Base-by-base conservation (phyloP, 2,113 vertebrate genomes). In the Pseudorectes ferrugineus region DNA sequence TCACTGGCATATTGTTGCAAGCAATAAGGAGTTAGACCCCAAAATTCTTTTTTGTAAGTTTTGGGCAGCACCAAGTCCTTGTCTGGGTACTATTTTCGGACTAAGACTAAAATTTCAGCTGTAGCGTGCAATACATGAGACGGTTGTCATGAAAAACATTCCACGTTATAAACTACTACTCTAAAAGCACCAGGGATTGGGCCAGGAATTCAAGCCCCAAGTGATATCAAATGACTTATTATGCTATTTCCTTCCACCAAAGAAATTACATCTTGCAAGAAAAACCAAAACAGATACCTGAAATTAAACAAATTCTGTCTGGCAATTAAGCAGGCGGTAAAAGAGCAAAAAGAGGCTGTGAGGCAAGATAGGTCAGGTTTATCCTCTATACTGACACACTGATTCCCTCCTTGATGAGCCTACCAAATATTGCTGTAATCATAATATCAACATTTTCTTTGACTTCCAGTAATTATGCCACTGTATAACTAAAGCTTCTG, bases 141-240 rank as follows among this genome's bases (percentile, higher is more conserved):
- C 46, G n/a, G 94, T 94, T 95, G 95, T 96, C 96, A 96, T 93
- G 95, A 96, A 96, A 97, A 95, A 97, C 93, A 94, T 93, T 95
- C 95, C 93, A 92, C 10, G 1, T 93, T 94, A 94, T 92, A 96
- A 97, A 93, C 92, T 95, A 88, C 88, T 93, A 83, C 76, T 94
- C 89, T 96, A 74, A 95, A 94, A 96, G 92, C 78, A 94, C 75
- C 88, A 95, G 75, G 80, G 90, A 86, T 55, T 88, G 85, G 92
- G 95, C 93, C 94, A 97, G 78, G 90, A 96, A 95, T 95, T 72
- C 46, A 95, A 95, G 88, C 75, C 89, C 85, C 82, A 85, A 96
- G 93, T 95, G 92, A 92, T 96, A 97, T 95, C 94, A 83, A 96
- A 95, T 95, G 78, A 96, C 95, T 96, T 90, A 92, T 94, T 93